Evolutionary conservation across 2,888 invertebrate genomes (phyloP), one percentile per base, ranked within the genome.

Genomic region (Cremastinae sp.): DNA sequence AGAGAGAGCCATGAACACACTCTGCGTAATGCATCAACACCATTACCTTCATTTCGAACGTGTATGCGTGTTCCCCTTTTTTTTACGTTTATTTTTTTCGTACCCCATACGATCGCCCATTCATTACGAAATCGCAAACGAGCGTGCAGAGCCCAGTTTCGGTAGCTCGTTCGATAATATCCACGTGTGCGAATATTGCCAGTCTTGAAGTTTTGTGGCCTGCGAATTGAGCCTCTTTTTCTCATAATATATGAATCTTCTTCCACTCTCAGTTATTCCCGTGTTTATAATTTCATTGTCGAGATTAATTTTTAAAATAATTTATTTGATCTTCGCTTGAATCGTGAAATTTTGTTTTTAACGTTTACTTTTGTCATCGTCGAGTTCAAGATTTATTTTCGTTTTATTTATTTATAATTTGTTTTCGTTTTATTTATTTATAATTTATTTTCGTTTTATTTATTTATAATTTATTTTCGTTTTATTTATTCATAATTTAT

Each of bases 91-190:
- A 16, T 45, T 49, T 49, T 56, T 79, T 78, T 78, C 69, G 73
- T 73, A 56, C 80, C 64, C 71, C 61, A 59, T 68, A 61, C 59
- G 56, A 72, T 78, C 72, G 53, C 41, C 74, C 81, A 81, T 83
- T 83, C 80, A 79, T 81, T 79, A 81, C 72, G 68, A 75, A 81
- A 82, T 82, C 75, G 66, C 82, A 80, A 80, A 80, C 78, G 80
- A 83, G 78, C 79, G 72, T 74, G 78, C 75, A 56, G 73, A 59
- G 55, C 72, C 28, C 59, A 78, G 28, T 72, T 79, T 78, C 78
- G 75, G 81, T 79, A 80, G 82, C 81, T 64, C 62, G 66, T 78
- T 78, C 64, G 73, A 64, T 78, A 77, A 80, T 79, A 74, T 73
- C 69, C 77, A 45, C 74, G 73, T 76, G 74, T 73, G 73, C 78